These are phyloP conservation scores for Drosophila pseudoananassae DNA, from an alignment of 1,140 invertebrate genomes.

Conservation along the genomic window DNA sequence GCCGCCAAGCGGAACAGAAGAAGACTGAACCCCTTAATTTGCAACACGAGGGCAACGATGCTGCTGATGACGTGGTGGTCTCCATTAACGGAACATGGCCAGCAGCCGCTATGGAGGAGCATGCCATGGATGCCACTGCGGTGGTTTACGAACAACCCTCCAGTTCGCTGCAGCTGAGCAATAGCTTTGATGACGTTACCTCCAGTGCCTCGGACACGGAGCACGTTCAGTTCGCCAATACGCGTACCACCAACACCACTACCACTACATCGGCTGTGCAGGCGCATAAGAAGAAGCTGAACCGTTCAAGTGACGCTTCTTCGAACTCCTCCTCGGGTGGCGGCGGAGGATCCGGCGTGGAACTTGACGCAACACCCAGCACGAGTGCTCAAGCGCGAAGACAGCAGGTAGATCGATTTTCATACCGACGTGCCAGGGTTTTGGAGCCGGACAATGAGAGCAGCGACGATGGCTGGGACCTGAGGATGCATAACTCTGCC, in stretches of 20 bases:
- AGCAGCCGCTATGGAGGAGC: slow-evolving; percentile 63
- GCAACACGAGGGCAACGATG: slow-evolving; percentile 16
- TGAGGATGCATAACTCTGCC: slow-evolving; percentile 53
- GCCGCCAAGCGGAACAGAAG: slow-evolving; percentile 27
- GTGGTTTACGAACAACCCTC: slow-evolving; percentile 55
- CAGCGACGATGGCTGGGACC: slow-evolving; percentile 70
- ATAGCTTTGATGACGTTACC: slow-evolving; percentile 69
- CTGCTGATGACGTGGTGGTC: slow-evolving; percentile 16
- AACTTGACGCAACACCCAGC: slow-evolving; percentile 62
- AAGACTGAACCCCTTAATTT: slow-evolving; percentile 64
- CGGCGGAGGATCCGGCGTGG: slow-evolving; percentile 5
- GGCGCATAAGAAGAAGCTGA: slow-evolving; percentile 65
- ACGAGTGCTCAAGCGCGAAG: slow-evolving; percentile 66
- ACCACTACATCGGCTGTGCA: slow-evolving; percentile 72
- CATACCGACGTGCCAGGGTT: slow-evolving; percentile 11
- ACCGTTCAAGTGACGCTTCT: slow-evolving; percentile 33
- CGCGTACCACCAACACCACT: slow-evolving; percentile 77
- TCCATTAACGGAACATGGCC: slow-evolving; percentile 50
- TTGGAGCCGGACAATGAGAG: slow-evolving; percentile 56
- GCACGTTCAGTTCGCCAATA: slow-evolving; percentile 75
- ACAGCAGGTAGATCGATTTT: slow-evolving; percentile 29
- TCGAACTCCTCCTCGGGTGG: slow-evolving; percentile 41
- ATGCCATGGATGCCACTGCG: slow-evolving; percentile 54
- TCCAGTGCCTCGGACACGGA: slow-evolving; percentile 74
- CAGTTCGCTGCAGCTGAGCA: slow-evolving; percentile 62